Evolutionary conservation across 2,113 vertebrate genomes (phyloP).

Genomic region (Pseudorasbora parva): DNA sequence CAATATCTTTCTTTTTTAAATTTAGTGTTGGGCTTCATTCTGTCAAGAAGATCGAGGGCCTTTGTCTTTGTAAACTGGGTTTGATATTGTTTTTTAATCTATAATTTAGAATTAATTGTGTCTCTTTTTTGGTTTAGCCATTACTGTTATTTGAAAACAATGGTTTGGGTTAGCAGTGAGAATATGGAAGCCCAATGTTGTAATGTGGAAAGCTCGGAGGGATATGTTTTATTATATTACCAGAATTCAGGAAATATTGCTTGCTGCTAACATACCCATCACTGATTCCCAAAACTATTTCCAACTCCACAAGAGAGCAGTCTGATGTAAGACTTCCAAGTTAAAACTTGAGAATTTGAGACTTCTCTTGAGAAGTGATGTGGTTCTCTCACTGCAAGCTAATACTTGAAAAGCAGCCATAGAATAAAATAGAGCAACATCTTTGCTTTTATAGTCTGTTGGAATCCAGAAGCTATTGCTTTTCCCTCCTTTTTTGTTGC

Average conservation of each 20-base stretch:
- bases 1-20: neutral
- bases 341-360: neutral
- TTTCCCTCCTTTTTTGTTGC: slow-evolving; percentile 55
- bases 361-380: slow-evolving; percentile 16
- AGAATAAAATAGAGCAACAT: slow-evolving; percentile 37
- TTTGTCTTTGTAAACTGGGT: neutral
- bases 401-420: slow-evolving; percentile 37
- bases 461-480: slow-evolving; percentile 48
- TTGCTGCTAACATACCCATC: slow-evolving; percentile 11
- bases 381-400: slow-evolving; percentile 10
- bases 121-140: neutral
- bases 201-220: neutral
- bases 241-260: neutral
- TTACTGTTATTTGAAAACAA: neutral
- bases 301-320: neutral
- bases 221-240: slow-evolving; percentile 5
- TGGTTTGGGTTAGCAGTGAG: neutral
- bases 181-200: neutral
- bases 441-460: slow-evolving; percentile 42
- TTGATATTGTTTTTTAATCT: neutral
- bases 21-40: neutral
- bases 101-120: neutral
- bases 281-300: slow-evolving; percentile 7
- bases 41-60: neutral
- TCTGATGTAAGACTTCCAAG: slow-evolving; percentile 12